A percentile compares a stretch with the other conserved stretches of the same genome.
Conservation (phyloP, 2,888 invertebrate genomes). For the Phorcus lineatus region DNA sequence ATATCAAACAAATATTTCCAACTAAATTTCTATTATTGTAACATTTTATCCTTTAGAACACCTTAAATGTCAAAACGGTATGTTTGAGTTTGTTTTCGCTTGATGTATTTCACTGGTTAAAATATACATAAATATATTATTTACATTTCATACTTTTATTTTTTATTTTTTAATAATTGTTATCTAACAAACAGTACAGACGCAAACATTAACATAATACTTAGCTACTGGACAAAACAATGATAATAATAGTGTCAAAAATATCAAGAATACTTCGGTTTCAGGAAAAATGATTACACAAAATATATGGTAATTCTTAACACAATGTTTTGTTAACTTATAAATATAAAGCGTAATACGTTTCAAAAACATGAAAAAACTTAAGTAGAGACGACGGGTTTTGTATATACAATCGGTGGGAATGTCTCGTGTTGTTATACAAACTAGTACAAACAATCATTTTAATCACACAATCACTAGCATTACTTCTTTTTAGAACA, state of each 20-base stretch:
- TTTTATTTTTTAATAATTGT: background rate
- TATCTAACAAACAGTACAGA: background rate
- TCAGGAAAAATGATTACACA: background rate
- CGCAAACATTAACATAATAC: background rate
- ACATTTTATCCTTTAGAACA: background rate
- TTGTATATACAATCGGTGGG: slow-evolving; percentile 12
- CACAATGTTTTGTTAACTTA: too few species aligned
- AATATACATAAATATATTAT: slow-evolving; percentile 22
- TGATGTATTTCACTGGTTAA: background rate
- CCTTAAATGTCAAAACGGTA: background rate
- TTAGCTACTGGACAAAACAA: too few species aligned
- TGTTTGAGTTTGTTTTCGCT: background rate
- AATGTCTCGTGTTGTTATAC: background rate
- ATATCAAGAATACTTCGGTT: too few species aligned
- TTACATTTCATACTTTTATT: background rate
- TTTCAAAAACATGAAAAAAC: background rate
- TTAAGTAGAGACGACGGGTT: background rate
- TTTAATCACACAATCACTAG: too few species aligned
- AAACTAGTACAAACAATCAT: too few species aligned
- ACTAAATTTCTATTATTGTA: too few species aligned
- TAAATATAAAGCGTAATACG: too few species aligned
- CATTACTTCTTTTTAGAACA: too few species aligned
- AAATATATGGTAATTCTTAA: background rate
- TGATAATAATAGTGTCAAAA: too few species aligned
- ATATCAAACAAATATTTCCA: too few species aligned